Evolutionary conservation across 2,113 vertebrate genomes (phyloP).

Genomic region (Lycaon pictus): DNA sequence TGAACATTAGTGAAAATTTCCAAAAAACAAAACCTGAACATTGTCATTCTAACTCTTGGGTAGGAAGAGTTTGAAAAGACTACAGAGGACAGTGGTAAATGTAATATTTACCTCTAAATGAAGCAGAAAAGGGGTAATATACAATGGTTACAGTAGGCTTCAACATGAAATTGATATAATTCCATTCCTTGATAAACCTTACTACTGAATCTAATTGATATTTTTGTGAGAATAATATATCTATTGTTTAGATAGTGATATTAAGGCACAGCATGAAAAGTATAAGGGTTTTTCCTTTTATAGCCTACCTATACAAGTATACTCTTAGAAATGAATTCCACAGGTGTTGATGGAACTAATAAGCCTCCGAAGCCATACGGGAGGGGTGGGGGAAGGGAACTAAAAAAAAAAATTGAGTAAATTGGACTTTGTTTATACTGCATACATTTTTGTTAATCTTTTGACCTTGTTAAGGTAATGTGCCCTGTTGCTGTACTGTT

Average conservation of each 20-base stretch:
- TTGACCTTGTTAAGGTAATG: background rate
- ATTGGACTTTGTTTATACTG: background rate
- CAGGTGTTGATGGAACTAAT: background rate
- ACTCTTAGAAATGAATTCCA: background rate
- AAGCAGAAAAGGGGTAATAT: background rate
- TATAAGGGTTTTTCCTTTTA: background rate
- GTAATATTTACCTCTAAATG: background rate
- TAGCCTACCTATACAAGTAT: background rate
- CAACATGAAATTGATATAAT: background rate
- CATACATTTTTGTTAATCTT: conserved; percentile 1
- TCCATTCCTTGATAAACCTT: background rate
- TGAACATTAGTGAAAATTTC: background rate
- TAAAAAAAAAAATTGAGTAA: background rate
- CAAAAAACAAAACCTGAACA: background rate
- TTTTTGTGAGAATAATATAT: background rate
- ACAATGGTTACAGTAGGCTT: background rate
- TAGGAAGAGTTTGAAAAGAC: background rate
- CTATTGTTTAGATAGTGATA: background rate
- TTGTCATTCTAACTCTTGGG: background rate
- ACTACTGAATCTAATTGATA: background rate
- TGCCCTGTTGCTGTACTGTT: background rate
- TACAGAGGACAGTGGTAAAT: background rate
- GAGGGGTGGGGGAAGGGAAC: too few relatives aligned
- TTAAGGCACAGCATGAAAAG: background rate
- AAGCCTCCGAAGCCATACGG: background rate